Conservation (phyloP, 2,888 invertebrate species). For the Macaria liturata region DNA sequence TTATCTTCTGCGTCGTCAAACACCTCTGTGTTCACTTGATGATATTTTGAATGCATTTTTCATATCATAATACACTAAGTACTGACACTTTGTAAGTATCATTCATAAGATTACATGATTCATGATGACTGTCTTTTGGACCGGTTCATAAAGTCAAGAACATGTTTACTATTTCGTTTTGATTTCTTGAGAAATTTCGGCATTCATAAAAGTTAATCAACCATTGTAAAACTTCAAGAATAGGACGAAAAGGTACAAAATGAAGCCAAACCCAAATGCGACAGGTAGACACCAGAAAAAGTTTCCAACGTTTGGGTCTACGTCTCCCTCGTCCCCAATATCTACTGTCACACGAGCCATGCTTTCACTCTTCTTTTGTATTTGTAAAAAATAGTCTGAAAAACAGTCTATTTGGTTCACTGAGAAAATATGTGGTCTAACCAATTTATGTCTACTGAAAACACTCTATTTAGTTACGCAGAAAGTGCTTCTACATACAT, state of each 20-base stretch:
- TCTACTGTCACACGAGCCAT: constrained; percentile 21
- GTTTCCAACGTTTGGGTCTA: constrained; percentile 14
- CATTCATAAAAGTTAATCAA: background rate
- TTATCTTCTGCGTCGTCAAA: constrained; percentile 5
- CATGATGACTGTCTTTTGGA: no score
- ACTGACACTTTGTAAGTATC: no score
- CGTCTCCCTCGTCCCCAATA: constrained; percentile 18
- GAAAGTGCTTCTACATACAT: no score
- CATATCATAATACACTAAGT: background rate
- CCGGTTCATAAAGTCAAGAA: no score
- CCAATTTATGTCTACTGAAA: no score
- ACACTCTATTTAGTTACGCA: no score
- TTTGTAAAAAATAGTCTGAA: background rate
- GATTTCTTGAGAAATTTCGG: no score
- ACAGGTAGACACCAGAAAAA: constrained; percentile 20
- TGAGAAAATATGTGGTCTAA: no score
- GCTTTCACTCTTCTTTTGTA: background rate
- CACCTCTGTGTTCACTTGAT: constrained; percentile 11
- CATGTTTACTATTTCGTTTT: no score
- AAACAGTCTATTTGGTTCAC: no score
- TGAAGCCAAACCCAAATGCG: constrained; percentile 21
- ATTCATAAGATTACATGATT: no score
- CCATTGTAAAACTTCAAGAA: constrained; percentile 16
- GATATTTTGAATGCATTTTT: constrained; percentile 22
- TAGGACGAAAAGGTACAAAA: constrained; percentile 16